Percentiles rank a stretch among this genome's conserved stretches.
phyloP scores from a whole-genome alignment of 92 coral and sea anemone genomes.

The Blastomussa wellsi region DNA sequence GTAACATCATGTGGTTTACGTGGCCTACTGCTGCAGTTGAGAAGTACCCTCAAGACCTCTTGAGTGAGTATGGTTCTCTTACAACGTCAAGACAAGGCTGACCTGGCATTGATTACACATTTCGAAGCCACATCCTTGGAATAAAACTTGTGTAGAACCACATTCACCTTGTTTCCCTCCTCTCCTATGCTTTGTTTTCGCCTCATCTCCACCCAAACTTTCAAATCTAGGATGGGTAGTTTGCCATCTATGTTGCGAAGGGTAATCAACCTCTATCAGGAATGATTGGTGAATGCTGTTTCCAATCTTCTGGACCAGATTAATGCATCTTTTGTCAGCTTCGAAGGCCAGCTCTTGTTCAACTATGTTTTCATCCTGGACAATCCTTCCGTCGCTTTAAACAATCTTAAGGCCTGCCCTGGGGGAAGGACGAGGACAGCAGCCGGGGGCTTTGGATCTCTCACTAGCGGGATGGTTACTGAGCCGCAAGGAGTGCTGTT shows the following conservation, averaged over 20 bases:
- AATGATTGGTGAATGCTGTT: conserved; percentile 10
- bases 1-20: too few relatives aligned
- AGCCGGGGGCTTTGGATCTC: too few relatives aligned
- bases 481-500: too few relatives aligned
- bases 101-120: too few relatives aligned
- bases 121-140: conserved; percentile 38
- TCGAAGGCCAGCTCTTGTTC: neutral
- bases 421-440: too few relatives aligned
- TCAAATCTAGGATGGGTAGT: conserved; percentile 4
- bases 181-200: neutral
- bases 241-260: neutral
- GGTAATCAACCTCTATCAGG: conserved; percentile 1
- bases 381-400: neutral
- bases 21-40: too few relatives aligned
- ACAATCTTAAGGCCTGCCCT: neutral
- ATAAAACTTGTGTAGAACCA: conserved; percentile 29
- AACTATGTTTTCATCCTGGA: neutral
- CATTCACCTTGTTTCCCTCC: neutral
- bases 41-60: too few relatives aligned
- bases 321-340: neutral
- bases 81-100: neutral
- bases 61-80: neutral
- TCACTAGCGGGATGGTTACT: too few relatives aligned
- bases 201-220: neutral
- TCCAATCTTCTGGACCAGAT: neutral